Evolutionary conservation across 2,113 vertebrate genomes (phyloP).

Genomic region (Grammomys surdaster): DNA sequence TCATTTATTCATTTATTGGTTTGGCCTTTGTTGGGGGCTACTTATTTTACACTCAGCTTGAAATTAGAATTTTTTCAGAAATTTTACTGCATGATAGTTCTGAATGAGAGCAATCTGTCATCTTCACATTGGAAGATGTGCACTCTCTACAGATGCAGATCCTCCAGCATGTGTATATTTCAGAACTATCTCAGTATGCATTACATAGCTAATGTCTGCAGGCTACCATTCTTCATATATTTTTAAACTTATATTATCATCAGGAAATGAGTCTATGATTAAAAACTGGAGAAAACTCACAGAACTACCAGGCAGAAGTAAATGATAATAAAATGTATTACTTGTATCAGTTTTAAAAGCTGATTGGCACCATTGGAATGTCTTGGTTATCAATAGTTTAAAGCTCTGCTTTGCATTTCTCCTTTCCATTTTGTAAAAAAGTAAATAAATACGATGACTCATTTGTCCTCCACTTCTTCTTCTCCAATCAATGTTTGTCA

Average conservation of each 20-base stretch:
- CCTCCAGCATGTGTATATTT: constrained; percentile 39
- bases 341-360: constrained; percentile 61
- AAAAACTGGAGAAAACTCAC: constrained; percentile 3
- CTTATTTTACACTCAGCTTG: background rate
- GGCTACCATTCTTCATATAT: background rate
- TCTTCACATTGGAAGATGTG: constrained; percentile 1
- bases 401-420: background rate
- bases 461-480: background rate
- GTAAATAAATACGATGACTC: background rate
- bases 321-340: constrained; percentile 55
- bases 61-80: constrained; percentile 61
- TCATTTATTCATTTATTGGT: constrained; percentile 10
- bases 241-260: constrained; percentile 67
- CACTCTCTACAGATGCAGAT: background rate
- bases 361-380: background rate
- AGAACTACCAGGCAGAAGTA: background rate
- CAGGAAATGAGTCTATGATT: constrained; percentile 44
- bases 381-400: constrained; percentile 28
- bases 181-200: background rate
- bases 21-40: constrained; percentile 29
- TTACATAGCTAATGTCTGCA: constrained; percentile 46
- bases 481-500: background rate
- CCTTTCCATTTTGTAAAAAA: constrained; percentile 43
- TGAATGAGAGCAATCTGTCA: background rate
- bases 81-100: constrained; percentile 50